Base-by-base conservation (phyloP, 2,888 invertebrate species). In the Drosophila meridiana region DNA sequence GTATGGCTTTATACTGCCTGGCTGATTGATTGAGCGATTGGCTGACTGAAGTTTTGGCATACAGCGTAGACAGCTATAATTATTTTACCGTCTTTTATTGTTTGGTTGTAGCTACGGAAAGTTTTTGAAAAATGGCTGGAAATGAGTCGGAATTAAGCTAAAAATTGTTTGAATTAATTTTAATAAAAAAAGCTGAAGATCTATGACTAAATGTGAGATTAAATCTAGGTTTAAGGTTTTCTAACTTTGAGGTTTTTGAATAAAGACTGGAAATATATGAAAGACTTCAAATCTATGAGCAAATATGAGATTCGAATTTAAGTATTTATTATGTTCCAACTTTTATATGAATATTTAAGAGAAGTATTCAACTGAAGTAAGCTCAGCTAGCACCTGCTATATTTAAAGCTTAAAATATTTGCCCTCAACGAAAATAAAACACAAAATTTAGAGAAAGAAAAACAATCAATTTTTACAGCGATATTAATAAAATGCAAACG, bases 21-120 rank as follows among this genome's bases (percentile, higher is more conserved):
- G 48, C 26, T 52, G 38, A 42, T 52, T 72, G 55, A 38, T 40
- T 65, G 28, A 58, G n/a, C 36, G 28, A 47, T 36, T 47, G 58
- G n/a, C 45, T 26, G 58, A 47, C 45, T 36, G 11, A 28, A 20
- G 36, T 45, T 36, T 36, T 58, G 34, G n/a, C 6, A 7, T 40
- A 6, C 50, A 32, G 6, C 34, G 6, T 1, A 34, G 50, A 42
- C 30, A 56, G 56, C 42, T 26, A 26, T 53, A 53, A 53, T 53
- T 53, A 53, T 38, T 53, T 36, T 14, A 13, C 26, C 26, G 53
- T 38, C 4, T 26, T 36, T 5, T 20, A 34, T 34, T 26, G 20
- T 36, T 52, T 13, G 8, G 4, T 11, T 34, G 20, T 52, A 20
- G 34, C 30, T 50, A 30, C 7, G 20, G 20, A 34, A 20, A 52